Percentiles rank a stretch among this genome's conserved stretches.
These are phyloP conservation scores for Hycleus cichorii DNA, from an alignment of 1,140 invertebrate genomes.

Conservation along the genomic window DNA sequence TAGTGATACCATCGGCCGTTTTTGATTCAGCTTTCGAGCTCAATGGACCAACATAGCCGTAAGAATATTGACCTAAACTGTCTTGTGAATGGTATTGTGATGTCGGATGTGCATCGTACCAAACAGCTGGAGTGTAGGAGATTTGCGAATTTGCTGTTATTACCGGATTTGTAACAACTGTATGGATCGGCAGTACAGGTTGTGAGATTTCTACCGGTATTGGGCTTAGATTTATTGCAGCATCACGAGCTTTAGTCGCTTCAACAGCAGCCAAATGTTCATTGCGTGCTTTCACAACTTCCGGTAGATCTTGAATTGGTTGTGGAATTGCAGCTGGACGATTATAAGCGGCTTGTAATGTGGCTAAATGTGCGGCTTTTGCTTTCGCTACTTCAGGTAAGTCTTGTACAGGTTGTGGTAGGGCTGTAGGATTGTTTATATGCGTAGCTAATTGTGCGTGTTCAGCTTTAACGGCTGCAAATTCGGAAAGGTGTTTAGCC, in stretches of 20 bases:
- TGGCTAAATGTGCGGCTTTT: constrained; percentile 33
- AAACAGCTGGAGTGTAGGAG: constrained; percentile 23
- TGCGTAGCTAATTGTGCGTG: constrained; percentile 25
- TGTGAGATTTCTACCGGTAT: constrained; percentile 14
- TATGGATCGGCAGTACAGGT: constrained; percentile 25
- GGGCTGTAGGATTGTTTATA: constrained; percentile 1
- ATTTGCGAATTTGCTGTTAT: constrained; percentile 8
- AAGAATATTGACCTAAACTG: constrained; percentile 54
- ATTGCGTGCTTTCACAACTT: constrained; percentile 32
- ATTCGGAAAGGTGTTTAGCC: constrained; percentile 34
- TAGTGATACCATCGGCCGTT: constrained; percentile 56
- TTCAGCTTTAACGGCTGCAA: constrained; percentile 29
- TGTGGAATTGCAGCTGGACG: constrained; percentile 9
- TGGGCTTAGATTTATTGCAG: constrained; percentile 24
- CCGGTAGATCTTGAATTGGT: constrained; percentile 34
- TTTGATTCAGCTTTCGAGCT: constrained; percentile 58
- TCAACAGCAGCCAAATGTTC: constrained; percentile 35
- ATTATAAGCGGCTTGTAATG: constrained; percentile 20
- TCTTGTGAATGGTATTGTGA: constrained; percentile 51
- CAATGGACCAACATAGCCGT: constrained; percentile 58
- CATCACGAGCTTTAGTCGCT: constrained; percentile 21
- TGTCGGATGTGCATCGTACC: too few relatives aligned
- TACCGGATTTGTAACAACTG: constrained; percentile 4
- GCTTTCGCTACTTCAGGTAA: constrained; percentile 35
- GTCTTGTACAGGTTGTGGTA: constrained; percentile 33